phyloP scores from a whole-genome alignment of 2,888 invertebrate species.

The Atherix ibis region DNA sequence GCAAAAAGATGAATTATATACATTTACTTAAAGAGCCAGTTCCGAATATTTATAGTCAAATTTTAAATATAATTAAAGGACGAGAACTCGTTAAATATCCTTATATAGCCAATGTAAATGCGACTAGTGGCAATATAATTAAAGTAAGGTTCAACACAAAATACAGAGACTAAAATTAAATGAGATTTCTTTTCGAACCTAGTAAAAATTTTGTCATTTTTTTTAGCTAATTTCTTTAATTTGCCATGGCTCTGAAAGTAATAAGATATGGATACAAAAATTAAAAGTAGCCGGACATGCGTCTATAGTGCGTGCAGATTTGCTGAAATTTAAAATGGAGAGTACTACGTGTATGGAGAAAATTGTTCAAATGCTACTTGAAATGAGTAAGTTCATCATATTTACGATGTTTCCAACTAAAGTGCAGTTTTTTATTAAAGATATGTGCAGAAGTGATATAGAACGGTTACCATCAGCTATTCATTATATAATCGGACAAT shows the following conservation, averaged over 20 bases:
- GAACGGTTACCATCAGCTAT: constrained; percentile 53
- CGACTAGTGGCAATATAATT: constrained; percentile 53
- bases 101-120: constrained; percentile 56
- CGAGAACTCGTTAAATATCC: constrained; percentile 45
- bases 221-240: constrained; percentile 23
- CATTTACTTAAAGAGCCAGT: constrained; percentile 29
- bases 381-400: constrained; percentile 18
- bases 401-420: too few relatives aligned
- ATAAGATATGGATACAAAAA: constrained; percentile 26
- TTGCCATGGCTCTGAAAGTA: constrained; percentile 22
- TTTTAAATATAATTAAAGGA: constrained; percentile 47
- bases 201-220: too few relatives aligned
- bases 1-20: constrained; percentile 44
- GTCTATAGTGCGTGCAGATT: too few relatives aligned
- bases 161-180: too few relatives aligned
- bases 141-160: constrained; percentile 42
- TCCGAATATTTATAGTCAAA: constrained; percentile 54
- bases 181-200: not conserved
- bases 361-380: constrained; percentile 25
- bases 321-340: too few relatives aligned
- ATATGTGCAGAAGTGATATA: constrained; percentile 42
- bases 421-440: too few relatives aligned
- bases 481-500: constrained; percentile 48
- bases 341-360: constrained; percentile 24
- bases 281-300: constrained; percentile 22